phyloP scores from a whole-genome alignment of 2,888 invertebrate species.

The Polymixis flavicincta region DNA sequence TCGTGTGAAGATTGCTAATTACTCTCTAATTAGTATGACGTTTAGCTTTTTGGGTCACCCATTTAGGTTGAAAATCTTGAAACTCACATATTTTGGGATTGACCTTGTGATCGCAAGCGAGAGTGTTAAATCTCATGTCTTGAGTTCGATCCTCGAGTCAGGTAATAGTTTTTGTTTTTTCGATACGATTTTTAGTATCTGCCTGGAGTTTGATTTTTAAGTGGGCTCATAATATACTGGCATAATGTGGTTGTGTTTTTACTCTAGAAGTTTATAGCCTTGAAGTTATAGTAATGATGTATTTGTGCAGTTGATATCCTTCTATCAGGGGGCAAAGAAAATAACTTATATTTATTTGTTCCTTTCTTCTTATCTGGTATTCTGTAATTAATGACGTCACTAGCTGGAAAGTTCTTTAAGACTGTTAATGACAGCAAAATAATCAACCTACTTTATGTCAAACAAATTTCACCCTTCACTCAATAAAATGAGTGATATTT shows the following conservation, averaged over 20 bases:
- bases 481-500: not conserved
- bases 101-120: not conserved
- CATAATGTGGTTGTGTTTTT: not conserved
- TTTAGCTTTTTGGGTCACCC: conserved; percentile 14
- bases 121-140: not conserved
- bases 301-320: not conserved
- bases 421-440: not conserved
- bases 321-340: not conserved
- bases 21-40: conserved; percentile 42
- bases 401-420: not conserved
- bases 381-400: not conserved
- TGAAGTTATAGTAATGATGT: not conserved
- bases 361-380: not conserved
- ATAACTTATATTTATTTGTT: not conserved
- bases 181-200: not conserved
- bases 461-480: not conserved
- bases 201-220: not conserved
- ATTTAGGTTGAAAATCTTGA: conserved; percentile 3
- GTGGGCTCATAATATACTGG: not conserved
- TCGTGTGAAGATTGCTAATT: conserved; percentile 37
- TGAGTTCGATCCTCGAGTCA: not conserved
- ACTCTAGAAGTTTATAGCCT: too few species aligned
- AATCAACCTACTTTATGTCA: not conserved
- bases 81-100: not conserved
- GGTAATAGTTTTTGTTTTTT: not conserved